phyloP scores from a whole-genome alignment of 2,888 invertebrate genomes.

The Sisyra nigra region DNA sequence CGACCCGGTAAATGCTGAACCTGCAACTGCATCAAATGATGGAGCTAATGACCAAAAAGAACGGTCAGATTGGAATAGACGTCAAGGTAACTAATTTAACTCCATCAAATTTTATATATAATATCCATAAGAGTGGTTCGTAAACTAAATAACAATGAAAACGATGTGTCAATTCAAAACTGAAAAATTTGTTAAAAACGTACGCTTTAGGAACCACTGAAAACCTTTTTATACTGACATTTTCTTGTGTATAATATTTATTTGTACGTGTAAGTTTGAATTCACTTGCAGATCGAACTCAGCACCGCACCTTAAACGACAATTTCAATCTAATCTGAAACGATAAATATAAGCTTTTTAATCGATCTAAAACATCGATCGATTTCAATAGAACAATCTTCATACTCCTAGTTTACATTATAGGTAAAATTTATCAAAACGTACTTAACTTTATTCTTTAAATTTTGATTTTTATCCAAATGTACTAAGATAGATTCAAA shows the following conservation, averaged over 20 bases:
- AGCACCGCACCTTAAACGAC: neutral
- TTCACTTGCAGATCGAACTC: neutral
- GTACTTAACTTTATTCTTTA: too few relatives aligned
- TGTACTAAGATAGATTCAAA: too few relatives aligned
- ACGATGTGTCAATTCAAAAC: neutral
- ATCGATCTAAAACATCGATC: too few relatives aligned
- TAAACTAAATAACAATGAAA: neutral
- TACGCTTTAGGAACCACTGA: neutral
- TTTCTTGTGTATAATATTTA: neutral
- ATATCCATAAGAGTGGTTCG: too few relatives aligned
- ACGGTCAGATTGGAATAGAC: constrained; percentile 12
- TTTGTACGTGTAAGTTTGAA: neutral
- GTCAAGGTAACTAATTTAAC: constrained; percentile 8
- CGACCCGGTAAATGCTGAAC: constrained; percentile 15
- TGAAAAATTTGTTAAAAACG: neutral
- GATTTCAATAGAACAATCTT: too few relatives aligned
- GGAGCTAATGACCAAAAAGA: constrained; percentile 12
- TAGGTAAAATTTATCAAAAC: too few relatives aligned
- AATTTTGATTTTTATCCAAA: too few relatives aligned
- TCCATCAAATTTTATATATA: too few relatives aligned
- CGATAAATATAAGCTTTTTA: too few relatives aligned
- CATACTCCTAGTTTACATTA: too few relatives aligned
- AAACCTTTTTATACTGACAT: neutral
- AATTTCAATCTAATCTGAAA: neutral
- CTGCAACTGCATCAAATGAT: constrained; percentile 14